Conservation (phyloP, 2,888 invertebrate genomes). For the Agrotis ipsilon region DNA sequence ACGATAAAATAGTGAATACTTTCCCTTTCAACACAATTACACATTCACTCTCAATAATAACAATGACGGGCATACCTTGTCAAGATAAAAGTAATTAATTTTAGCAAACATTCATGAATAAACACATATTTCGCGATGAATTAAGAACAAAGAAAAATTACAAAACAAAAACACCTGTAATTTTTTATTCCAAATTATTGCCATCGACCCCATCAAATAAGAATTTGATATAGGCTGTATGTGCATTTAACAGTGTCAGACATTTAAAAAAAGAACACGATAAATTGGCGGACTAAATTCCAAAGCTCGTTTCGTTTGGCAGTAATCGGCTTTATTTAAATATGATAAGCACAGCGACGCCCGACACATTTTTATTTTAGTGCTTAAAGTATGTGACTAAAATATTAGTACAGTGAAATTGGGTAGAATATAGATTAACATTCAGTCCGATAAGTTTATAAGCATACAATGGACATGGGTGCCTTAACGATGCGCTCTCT, state of each 20-base stretch:
- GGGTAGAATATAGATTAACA: conserved; percentile 46
- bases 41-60: conserved; percentile 39
- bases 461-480: conserved; percentile 39
- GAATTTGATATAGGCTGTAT: conserved; percentile 22
- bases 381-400: conserved; percentile 49
- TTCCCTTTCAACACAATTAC: conserved; percentile 49
- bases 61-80: neutral
- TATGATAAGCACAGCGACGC: conserved; percentile 48
- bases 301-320: conserved; percentile 52
- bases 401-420: conserved; percentile 43
- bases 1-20: conserved; percentile 31
- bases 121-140: neutral
- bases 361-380: conserved; percentile 45
- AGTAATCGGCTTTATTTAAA: conserved; percentile 59
- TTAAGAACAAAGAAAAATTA: neutral
- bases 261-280: conserved; percentile 41
- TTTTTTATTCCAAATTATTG: conserved; percentile 4
- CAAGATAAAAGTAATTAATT: conserved; percentile 8
- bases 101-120: conserved; percentile 2
- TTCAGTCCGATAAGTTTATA: conserved; percentile 41
- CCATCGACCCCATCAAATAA: conserved; percentile 13
- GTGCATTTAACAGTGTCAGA: conserved; percentile 26
- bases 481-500: conserved; percentile 33
- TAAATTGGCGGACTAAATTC: conserved; percentile 45
- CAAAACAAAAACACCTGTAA: neutral